A percentile compares a stretch with the other conserved stretches of the same genome.
Conservation (phyloP, 2,888 invertebrate genomes). For the Macrophya annulata region DNA sequence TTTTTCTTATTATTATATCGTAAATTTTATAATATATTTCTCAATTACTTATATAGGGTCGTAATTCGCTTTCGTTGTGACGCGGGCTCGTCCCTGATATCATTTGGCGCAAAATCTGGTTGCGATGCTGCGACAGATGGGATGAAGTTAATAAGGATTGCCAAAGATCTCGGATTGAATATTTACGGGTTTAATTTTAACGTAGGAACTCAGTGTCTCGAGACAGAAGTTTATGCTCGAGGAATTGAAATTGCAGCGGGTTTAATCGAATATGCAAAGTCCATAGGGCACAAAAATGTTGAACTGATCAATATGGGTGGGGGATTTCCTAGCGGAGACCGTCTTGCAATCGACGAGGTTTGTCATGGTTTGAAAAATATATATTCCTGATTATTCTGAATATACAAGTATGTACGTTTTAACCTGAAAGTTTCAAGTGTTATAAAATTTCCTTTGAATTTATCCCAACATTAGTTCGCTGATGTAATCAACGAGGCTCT, state of each 20-base stretch:
- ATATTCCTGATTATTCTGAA: neutral
- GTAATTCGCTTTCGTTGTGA: slow-evolving; percentile 74
- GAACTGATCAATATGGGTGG: slow-evolving; percentile 83
- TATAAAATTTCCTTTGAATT: neutral
- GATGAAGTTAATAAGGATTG: slow-evolving; percentile 67
- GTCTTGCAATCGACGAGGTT: slow-evolving; percentile 79
- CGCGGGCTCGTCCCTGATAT: slow-evolving; percentile 59
- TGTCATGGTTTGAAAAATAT: slow-evolving; percentile 26
- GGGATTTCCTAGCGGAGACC: slow-evolving; percentile 81
- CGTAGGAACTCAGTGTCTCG: slow-evolving; percentile 73
- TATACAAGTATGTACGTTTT: neutral
- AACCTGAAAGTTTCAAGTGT: neutral
- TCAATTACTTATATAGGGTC: slow-evolving; percentile 65
- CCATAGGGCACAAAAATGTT: slow-evolving; percentile 80
- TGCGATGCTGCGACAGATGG: slow-evolving; percentile 71
- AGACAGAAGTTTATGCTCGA: slow-evolving; percentile 80
- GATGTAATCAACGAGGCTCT: slow-evolving; percentile 81
- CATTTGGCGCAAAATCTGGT: slow-evolving; percentile 74
- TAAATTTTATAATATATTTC: neutral
- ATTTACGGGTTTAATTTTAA: slow-evolving; percentile 76
- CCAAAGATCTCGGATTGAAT: slow-evolving; percentile 69
- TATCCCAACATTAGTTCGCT: slow-evolving; percentile 70
- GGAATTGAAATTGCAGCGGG: slow-evolving; percentile 81
- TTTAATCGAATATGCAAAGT: slow-evolving; percentile 80
- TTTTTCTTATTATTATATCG: neutral